Conservation (phyloP, 2,888 invertebrate genomes). For the Rhamphomyia laevipes region DNA sequence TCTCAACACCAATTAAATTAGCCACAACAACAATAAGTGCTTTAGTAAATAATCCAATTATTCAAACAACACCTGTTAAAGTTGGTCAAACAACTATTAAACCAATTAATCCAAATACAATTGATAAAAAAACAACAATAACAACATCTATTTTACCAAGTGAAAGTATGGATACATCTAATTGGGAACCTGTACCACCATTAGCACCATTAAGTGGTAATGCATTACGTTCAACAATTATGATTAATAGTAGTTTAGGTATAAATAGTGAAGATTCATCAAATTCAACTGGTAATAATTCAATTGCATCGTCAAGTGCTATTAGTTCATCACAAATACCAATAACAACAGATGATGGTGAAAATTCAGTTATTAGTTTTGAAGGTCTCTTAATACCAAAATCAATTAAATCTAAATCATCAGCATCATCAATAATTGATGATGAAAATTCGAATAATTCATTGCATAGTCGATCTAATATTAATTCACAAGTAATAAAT, state of each 20-base stretch:
- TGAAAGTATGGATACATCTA: conserved; percentile 21
- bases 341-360: conserved; percentile 42
- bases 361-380: conserved; percentile 50
- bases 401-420: conserved; percentile 42
- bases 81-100: conserved; percentile 37
- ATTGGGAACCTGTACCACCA: conserved; percentile 31
- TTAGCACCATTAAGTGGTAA: conserved; percentile 34
- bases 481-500: conserved; percentile 27
- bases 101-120: conserved; percentile 23
- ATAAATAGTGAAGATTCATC: conserved; percentile 34
- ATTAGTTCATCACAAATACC: conserved; percentile 29
- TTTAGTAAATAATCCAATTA: conserved; percentile 33
- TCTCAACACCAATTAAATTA: conserved; percentile 27
- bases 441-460: conserved; percentile 46
- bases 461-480: conserved; percentile 14
- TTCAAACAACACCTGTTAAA: conserved; percentile 33
- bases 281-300: conserved; percentile 43
- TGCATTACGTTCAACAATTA: conserved; percentile 11
- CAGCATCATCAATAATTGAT: conserved; percentile 30
- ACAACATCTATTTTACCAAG: conserved; percentile 18
- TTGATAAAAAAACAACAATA: conserved; percentile 28
- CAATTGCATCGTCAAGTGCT: conserved; percentile 46
- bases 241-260: conserved; percentile 4
- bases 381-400: conserved; percentile 46
- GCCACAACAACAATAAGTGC: conserved; percentile 32